These are phyloP conservation scores for Phoebastria nigripes DNA, from an alignment of 2,797 vertebrate genomes.

Conservation along the genomic window DNA sequence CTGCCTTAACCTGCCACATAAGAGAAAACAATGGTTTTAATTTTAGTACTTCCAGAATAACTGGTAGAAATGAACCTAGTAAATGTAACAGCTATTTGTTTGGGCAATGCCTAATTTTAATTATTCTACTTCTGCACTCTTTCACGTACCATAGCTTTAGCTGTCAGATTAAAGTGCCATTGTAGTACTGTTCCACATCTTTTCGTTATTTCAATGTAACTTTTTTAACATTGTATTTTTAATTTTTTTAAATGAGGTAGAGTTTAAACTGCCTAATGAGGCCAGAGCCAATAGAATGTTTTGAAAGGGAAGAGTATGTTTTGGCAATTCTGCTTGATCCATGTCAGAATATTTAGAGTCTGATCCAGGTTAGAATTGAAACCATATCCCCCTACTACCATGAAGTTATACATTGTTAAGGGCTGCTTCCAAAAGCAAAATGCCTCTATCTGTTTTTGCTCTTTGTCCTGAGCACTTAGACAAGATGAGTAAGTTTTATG, in stretches of 20 bases:
- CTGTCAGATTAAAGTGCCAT: not conserved
- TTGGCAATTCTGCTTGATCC: slow-evolving; percentile 49
- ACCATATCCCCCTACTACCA: slow-evolving; percentile 50
- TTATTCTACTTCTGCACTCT: too few species aligned
- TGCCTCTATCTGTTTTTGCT: slow-evolving; percentile 14
- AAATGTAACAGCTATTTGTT: not conserved
- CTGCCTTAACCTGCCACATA: not conserved
- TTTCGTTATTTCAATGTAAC: not conserved
- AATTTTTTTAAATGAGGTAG: slow-evolving; percentile 20
- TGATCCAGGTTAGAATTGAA: slow-evolving; percentile 70
- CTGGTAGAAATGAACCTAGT: not conserved
- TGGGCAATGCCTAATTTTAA: not conserved
- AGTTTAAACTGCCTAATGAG: slow-evolving; percentile 6
- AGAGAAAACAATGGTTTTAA: slow-evolving; percentile 7
- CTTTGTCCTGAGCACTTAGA: slow-evolving; percentile 5
- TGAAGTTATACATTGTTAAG: slow-evolving; percentile 21
- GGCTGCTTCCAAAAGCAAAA: slow-evolving; percentile 57
- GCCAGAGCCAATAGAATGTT: slow-evolving; percentile 33
- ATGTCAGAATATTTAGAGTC: slow-evolving; percentile 51
- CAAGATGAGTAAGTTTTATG: slow-evolving; percentile 3
- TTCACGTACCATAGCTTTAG: too few species aligned
- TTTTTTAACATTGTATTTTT: slow-evolving; percentile 20
- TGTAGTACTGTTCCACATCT: not conserved
- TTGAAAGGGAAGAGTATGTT: slow-evolving; percentile 57
- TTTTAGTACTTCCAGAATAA: not conserved